Conservation (phyloP, 2,888 invertebrate species). For the Smittia aterrima region DNA sequence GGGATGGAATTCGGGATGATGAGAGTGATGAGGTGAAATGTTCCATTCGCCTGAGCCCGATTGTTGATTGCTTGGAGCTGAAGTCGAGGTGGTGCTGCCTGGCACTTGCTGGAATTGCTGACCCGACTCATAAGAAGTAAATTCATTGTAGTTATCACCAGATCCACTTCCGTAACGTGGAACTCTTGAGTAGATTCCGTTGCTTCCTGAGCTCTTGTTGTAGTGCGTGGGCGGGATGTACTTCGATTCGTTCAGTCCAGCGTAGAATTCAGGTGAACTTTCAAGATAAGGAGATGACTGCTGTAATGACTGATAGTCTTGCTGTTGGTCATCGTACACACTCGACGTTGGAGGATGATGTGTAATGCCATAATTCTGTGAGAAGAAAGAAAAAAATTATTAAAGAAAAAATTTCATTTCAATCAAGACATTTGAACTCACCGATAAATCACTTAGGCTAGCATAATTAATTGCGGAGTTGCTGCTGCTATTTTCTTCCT, state of each 20-base stretch:
- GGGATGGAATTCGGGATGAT: constrained; percentile 58
- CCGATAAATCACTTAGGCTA: constrained; percentile 41
- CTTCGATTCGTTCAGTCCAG: constrained; percentile 47
- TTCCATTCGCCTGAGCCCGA: constrained; percentile 54
- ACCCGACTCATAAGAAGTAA: constrained; percentile 60
- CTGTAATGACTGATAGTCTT: constrained; percentile 45
- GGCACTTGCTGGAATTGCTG: constrained; percentile 75
- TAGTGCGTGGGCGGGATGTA: constrained; percentile 45
- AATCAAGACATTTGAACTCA: constrained; percentile 7
- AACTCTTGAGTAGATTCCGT: constrained; percentile 35
- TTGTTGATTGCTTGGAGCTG: constrained; percentile 38
- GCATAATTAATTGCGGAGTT: constrained; percentile 36
- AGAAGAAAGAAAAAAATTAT: constrained; percentile 8
- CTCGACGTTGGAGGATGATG: constrained; percentile 44
- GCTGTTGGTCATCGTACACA: constrained; percentile 46
- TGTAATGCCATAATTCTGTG: constrained; percentile 45
- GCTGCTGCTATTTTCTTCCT: constrained; percentile 46
- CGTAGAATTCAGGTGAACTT: constrained; percentile 45
- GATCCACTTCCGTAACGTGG: constrained; percentile 54
- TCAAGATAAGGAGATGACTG: constrained; percentile 46
- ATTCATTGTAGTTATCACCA: constrained; percentile 56
- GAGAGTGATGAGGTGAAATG: constrained; percentile 52
- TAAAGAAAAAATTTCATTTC: not conserved
- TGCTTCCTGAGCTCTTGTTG: constrained; percentile 43
- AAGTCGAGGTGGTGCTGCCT: constrained; percentile 56